phyloP scores from a whole-genome alignment of 2,888 invertebrate genomes.

The Yponomeuta plumbellus region DNA sequence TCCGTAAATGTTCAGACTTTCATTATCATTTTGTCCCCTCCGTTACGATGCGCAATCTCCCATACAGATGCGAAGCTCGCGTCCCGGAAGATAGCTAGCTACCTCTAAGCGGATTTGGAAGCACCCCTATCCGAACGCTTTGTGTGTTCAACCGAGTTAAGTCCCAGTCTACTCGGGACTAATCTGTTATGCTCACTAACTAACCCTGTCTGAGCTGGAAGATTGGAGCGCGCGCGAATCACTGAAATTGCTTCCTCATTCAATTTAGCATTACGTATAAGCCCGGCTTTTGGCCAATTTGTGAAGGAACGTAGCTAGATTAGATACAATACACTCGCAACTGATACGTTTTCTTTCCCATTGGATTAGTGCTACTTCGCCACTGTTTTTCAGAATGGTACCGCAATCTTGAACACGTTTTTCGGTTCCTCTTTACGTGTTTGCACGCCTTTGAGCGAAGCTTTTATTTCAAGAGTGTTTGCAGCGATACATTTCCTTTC shows the following conservation, averaged over 20 bases:
- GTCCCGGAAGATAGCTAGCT: not conserved
- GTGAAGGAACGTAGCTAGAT: not conserved
- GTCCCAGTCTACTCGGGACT: conserved; percentile 39
- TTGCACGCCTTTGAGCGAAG: too few relatives aligned
- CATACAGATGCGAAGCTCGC: conserved; percentile 35
- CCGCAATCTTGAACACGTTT: too few relatives aligned
- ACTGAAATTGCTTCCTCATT: conserved; percentile 50
- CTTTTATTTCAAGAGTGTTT: too few relatives aligned
- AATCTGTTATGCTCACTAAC: conserved; percentile 52
- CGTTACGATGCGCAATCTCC: conserved; percentile 20
- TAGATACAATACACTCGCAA: conserved; percentile 10
- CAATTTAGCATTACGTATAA: conserved; percentile 46
- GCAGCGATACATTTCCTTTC: too few relatives aligned
- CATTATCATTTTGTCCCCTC: too few relatives aligned
- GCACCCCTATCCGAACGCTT: conserved; percentile 39
- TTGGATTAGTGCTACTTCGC: too few relatives aligned
- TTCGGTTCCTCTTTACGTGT: too few relatives aligned
- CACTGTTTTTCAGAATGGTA: too few relatives aligned
- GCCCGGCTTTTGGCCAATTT: conserved; percentile 24
- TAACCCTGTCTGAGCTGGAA: conserved; percentile 38
- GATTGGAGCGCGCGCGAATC: conserved; percentile 29
- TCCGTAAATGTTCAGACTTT: too few relatives aligned
- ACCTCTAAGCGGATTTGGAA: conserved; percentile 37
- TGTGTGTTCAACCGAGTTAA: conserved; percentile 47
- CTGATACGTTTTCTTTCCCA: too few relatives aligned